These are phyloP conservation scores for Mechanitis mazaeus DNA, from an alignment of 2,888 invertebrate species.

Conservation along the genomic window DNA sequence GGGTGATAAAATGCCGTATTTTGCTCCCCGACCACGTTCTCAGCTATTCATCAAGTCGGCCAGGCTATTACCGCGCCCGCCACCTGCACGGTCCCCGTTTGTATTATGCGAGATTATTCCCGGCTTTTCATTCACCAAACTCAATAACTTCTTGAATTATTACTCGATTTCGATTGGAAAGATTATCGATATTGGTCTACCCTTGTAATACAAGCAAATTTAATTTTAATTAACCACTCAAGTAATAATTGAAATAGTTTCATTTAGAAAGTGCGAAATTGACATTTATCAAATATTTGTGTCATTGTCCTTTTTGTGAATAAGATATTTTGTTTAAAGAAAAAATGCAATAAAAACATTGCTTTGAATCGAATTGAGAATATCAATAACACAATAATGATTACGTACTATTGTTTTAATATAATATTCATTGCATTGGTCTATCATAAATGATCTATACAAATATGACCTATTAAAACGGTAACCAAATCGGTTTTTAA, in stretches of 20 bases:
- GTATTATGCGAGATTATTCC: conserved; percentile 62
- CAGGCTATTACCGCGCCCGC: conserved; percentile 63
- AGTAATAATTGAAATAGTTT: background rate
- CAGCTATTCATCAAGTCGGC: conserved; percentile 69
- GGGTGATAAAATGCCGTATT: conserved; percentile 61
- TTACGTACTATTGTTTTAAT: conserved; percentile 48
- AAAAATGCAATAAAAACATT: too few species aligned
- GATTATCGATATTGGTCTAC: conserved; percentile 24
- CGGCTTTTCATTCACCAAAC: conserved; percentile 50
- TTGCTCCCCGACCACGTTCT: conserved; percentile 64
- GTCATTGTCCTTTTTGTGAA: too few species aligned
- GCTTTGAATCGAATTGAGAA: too few species aligned
- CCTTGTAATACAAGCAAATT: conserved; percentile 18
- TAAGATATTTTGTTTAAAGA: too few species aligned
- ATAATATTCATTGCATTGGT: conserved; percentile 31
- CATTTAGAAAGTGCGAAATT: background rate
- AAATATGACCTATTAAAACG: conserved; percentile 58
- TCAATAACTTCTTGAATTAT: conserved; percentile 55
- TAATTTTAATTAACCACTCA: conserved; percentile 6
- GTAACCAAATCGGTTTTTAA: conserved; percentile 43
- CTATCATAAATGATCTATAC: conserved; percentile 38
- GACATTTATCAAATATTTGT: too few species aligned
- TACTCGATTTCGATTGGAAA: conserved; percentile 32
- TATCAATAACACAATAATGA: conserved; percentile 20
- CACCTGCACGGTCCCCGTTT: conserved; percentile 66